Conservation (phyloP, 2,113 vertebrate genomes). For the Edolisoma coerulescens region DNA sequence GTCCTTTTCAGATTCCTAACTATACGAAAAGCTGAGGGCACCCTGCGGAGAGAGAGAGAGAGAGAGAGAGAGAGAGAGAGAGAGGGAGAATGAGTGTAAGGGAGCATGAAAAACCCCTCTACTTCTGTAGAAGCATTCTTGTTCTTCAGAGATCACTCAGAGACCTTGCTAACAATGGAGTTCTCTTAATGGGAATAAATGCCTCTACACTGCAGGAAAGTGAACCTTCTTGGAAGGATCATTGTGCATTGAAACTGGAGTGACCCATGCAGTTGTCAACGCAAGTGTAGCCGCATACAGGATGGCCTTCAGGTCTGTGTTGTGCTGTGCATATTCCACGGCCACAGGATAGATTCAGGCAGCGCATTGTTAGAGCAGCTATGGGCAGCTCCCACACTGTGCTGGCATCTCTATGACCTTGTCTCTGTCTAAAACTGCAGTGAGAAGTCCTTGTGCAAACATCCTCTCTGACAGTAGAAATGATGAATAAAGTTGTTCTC, state of each 20-base stretch:
- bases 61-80: too few species aligned
- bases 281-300: rapidly evolving
- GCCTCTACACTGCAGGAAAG: neutral
- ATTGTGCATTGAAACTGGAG: neutral
- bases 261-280: neutral
- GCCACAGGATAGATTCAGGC: neutral
- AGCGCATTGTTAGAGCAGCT: rapidly evolving
- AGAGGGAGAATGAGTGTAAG: too few species aligned
- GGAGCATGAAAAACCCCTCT: neutral
- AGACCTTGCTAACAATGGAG: rapidly evolving
- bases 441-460: neutral
- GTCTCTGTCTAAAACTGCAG: neutral
- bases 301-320: neutral
- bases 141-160: neutral
- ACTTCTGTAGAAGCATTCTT: rapidly evolving
- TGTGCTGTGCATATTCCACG: rapidly evolving
- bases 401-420: rapidly evolving
- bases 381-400: rapidly evolving
- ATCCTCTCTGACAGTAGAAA: neutral
- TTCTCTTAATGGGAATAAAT: neutral
- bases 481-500: neutral
- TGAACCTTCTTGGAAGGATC: neutral
- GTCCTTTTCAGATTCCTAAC: rapidly evolving
- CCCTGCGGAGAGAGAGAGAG: neutral
- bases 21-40: neutral